Conservation (phyloP, 2,797 vertebrate species). For the Protosalanx chinensis region DNA sequence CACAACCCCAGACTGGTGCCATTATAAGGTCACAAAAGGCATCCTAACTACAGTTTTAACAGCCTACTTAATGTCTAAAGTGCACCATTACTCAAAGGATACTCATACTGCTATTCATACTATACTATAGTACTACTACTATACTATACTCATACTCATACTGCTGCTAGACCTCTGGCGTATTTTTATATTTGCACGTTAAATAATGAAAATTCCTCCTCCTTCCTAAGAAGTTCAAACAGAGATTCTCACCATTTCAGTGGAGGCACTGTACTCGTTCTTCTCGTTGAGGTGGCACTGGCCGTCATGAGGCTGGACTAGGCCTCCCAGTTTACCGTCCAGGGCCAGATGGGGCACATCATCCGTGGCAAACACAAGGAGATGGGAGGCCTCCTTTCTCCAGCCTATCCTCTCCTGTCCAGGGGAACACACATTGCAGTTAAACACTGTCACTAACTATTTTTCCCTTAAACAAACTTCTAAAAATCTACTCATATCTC, state of each 20-base stretch:
- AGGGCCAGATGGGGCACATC: constrained; percentile 94
- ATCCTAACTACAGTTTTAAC: constrained; percentile 5
- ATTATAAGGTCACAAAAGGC: background rate
- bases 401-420: constrained; percentile 89
- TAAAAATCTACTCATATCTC: too few species aligned
- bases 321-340: constrained; percentile 90
- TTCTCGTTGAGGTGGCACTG: constrained; percentile 86
- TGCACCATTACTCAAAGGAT: background rate
- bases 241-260: constrained; percentile 80
- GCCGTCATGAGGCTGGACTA: constrained; percentile 93
- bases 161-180: background rate
- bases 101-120: background rate
- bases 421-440: constrained; percentile 2
- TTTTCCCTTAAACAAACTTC: too few species aligned
- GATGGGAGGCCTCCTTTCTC: constrained; percentile 92
- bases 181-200: too few species aligned
- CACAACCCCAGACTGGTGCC: background rate
- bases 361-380: constrained; percentile 93
- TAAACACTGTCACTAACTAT: too few species aligned
- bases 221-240: background rate
- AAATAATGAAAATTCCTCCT: background rate
- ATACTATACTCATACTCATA: too few species aligned
- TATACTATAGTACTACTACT: too few species aligned
- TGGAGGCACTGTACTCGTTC: constrained; percentile 89
- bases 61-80: background rate